phyloP scores from a whole-genome alignment of 2,888 invertebrate species.

The Troides aeacus region DNA sequence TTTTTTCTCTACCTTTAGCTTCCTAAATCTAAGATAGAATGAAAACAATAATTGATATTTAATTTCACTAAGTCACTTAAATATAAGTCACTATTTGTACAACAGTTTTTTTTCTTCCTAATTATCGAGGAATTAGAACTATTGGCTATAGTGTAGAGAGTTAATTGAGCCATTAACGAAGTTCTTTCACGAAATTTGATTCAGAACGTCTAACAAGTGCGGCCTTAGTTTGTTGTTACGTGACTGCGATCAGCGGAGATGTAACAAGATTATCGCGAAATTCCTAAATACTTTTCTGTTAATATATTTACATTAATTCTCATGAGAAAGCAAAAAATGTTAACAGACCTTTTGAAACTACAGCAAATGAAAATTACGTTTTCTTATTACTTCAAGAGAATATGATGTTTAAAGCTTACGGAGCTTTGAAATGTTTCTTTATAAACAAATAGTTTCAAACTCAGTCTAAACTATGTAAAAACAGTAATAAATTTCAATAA shows the following conservation, averaged over 20 bases:
- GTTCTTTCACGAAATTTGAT: constrained; percentile 27
- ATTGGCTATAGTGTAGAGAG: constrained; percentile 3
- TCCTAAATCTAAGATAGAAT: too few relatives aligned
- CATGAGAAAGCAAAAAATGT: constrained; percentile 4
- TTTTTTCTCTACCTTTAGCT: too few relatives aligned
- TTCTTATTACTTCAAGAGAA: not conserved
- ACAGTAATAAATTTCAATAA: too few relatives aligned
- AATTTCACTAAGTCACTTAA: too few relatives aligned
- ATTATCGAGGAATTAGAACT: not conserved
- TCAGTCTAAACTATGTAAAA: too few relatives aligned
- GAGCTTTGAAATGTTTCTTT: not conserved
- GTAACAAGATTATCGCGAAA: constrained; percentile 26
- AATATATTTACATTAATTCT: constrained; percentile 14
- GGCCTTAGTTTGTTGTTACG: constrained; percentile 21
- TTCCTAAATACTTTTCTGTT: constrained; percentile 10
- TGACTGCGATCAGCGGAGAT: constrained; percentile 23
- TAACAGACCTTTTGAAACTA: constrained; percentile 1
- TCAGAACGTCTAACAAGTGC: constrained; percentile 21
- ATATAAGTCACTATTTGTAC: not conserved
- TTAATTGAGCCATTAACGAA: constrained; percentile 23
- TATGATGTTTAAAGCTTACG: not conserved
- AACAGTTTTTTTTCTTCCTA: not conserved
- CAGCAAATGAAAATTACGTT: not conserved
- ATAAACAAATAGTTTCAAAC: too few relatives aligned
- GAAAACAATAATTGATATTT: too few relatives aligned